phyloP scores from a whole-genome alignment of 1,140 invertebrate genomes.

The Cataglyphis hispanica region DNA sequence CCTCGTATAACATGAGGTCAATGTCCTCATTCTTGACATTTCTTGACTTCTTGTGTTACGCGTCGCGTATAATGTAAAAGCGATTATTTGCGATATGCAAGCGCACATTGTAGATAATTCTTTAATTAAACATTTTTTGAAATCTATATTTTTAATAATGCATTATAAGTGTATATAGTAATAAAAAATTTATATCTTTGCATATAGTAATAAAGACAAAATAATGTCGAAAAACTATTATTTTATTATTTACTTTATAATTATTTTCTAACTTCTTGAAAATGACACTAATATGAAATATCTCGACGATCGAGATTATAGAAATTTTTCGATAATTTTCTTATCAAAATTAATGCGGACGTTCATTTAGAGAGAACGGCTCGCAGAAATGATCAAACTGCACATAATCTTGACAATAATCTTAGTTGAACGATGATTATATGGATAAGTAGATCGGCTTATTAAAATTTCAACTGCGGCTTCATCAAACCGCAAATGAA shows the following conservation, averaged over 20 bases:
- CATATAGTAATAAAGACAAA: too few relatives aligned
- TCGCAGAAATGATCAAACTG: neutral
- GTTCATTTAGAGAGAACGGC: neutral
- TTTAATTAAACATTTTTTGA: too few relatives aligned
- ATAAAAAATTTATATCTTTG: too few relatives aligned
- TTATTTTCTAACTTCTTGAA: too few relatives aligned
- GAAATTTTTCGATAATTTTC: too few relatives aligned
- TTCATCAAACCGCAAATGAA: neutral
- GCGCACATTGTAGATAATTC: too few relatives aligned
- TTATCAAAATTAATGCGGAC: neutral
- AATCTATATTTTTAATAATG: too few relatives aligned
- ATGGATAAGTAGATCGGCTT: neutral
- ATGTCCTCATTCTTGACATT: constrained; percentile 20
- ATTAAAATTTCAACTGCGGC: constrained; percentile 1
- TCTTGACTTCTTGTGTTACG: constrained; percentile 18
- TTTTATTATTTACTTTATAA: too few relatives aligned
- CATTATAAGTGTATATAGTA: too few relatives aligned
- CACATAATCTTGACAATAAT: constrained; percentile 24
- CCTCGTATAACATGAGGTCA: neutral
- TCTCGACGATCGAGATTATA: too few relatives aligned
- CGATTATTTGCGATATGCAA: neutral
- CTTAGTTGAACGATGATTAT: constrained; percentile 1
- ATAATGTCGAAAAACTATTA: too few relatives aligned
- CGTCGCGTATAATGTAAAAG: neutral
- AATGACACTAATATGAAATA: too few relatives aligned